Base-by-base conservation (phyloP, 2,888 invertebrate genomes). In the Hirtodrosophila cameraria region DNA sequence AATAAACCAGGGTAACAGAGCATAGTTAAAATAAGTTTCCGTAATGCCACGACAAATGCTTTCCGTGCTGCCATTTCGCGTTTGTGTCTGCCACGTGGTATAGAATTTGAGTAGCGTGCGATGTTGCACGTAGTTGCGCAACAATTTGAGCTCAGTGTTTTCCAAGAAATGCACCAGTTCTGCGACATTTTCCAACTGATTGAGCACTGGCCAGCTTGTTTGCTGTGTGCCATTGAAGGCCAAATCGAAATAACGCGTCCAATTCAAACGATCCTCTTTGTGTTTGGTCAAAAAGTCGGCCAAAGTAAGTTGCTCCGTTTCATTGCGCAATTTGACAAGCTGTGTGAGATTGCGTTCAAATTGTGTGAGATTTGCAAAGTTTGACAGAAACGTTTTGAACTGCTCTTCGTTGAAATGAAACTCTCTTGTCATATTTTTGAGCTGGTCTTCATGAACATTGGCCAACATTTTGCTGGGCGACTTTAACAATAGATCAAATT, bases 1-100 rank as follows among this genome's bases (percentile, higher is more conserved):
- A 1, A 89, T 89, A 16, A 89, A 89, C 90, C 89, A 89, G 0
- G 89, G 89, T 12, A 89, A 5, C 9, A 89, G 50, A 0, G 89
- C 90, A 31, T 87, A 89, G 13, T 79, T 83, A 11, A 71, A 87
- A 31, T 89, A 89, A 0, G 69, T 59, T 2, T 87, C 77, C 0
- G 88, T 76, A 2, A 85, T 67, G 5, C 73, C 63, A 0, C 88
- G 89, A 36, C 89, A 89, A 1, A 71, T 79, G 25, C 69, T 72
- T n/a, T 66, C 65, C 0, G 76, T 5, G 4, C 63, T 75, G 0
- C 72, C 74, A 3, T 80, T 75, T 0, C 63, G 35, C 0, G 49
- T 42, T 20, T 87, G 62, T 0, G 69, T 53, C 18, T 75, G 77
- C 89, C 89, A 89, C 1, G 80, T 33, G 2, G 68, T 64, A 31